A percentile compares a stretch with the other conserved stretches of the same genome.
These are phyloP conservation scores for Chelonoidis abingdonii DNA, from an alignment of 2,113 vertebrate genomes.

Conservation along the genomic window DNA sequence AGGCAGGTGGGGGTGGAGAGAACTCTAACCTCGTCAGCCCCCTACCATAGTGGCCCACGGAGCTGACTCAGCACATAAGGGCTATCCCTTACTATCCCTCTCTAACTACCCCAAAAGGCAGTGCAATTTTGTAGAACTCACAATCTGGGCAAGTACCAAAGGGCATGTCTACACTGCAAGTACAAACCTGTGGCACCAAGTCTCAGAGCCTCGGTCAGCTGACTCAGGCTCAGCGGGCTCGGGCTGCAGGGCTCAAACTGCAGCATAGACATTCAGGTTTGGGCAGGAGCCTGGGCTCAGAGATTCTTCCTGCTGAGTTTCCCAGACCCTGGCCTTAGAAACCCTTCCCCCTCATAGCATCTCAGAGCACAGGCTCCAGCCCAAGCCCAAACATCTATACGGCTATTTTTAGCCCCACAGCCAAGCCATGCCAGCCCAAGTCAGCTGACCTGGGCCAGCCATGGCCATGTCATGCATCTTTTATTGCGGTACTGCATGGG, in stretches of 20 bases:
- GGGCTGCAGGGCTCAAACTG: background rate
- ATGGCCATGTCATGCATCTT: background rate
- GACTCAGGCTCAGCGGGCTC: background rate
- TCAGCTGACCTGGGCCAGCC: background rate
- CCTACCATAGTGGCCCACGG: background rate
- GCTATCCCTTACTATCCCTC: background rate
- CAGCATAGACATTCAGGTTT: background rate
- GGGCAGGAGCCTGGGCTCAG: background rate
- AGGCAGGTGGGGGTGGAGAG: background rate
- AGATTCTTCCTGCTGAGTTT: no score
- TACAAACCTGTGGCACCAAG: background rate
- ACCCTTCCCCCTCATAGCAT: background rate
- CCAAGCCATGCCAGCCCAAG: background rate
- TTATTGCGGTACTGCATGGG: no score
- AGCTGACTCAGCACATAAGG: background rate
- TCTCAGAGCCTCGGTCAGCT: background rate
- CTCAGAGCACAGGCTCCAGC: background rate
- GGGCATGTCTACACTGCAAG: background rate
- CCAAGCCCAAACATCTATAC: background rate
- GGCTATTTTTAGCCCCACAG: background rate
- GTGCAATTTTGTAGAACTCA: background rate
- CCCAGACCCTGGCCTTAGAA: background rate
- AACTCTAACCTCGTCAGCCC: background rate
- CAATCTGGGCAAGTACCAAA: no score
- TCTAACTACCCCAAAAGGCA: background rate